Evolutionary conservation across 2,888 invertebrate genomes (phyloP), one percentile per base, ranked within the genome.

Genomic region (Parapristionchus giblindavisi): DNA sequence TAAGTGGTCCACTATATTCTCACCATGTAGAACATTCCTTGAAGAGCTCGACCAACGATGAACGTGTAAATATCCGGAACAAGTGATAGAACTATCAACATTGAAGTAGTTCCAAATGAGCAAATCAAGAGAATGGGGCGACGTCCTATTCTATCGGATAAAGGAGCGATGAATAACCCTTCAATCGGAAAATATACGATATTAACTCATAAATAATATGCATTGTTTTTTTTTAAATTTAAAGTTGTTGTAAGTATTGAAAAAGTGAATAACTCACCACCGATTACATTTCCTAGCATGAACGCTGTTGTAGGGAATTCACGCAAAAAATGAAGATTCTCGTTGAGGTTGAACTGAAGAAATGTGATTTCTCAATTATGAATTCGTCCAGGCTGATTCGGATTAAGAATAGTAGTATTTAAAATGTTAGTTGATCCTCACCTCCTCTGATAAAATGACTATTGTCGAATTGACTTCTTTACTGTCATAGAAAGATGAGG

Each of bases 401-500:
- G n/a, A 63, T 29, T 63, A 17, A 36, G 6, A 14, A 8, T 17
- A 17, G 17, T 14, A 43, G 8, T 14, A 14, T 43, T 43, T 43
- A 8, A 43, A 43, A 17, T 43, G 43, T 17, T 43, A 14, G 43
- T 43, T 14, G 43, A 8, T 14, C 11, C 43, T 43, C 43, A 65
- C 63, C 43, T 65, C 63, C 43, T 65, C 36, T 14, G 63, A 65
- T 1, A 77, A n/a, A 8, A 75, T 52, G 1, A 68, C 11, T 32
- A 78, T 77, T n/a, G 60, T 73, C 5, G 77, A 75, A 36, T 78
- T 80, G 17, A 58, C 75, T 8, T 65, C 63, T 5, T 36, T 36
- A 38, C 73, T 75, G 38, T 78, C 75, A 61, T 78, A 68, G 52
- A 80, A 80, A 0, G 80, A 76, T 0, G 80, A 76, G 36, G 77